Base-by-base conservation (phyloP, 2,113 vertebrate genomes). In the Lanius ludovicianus region DNA sequence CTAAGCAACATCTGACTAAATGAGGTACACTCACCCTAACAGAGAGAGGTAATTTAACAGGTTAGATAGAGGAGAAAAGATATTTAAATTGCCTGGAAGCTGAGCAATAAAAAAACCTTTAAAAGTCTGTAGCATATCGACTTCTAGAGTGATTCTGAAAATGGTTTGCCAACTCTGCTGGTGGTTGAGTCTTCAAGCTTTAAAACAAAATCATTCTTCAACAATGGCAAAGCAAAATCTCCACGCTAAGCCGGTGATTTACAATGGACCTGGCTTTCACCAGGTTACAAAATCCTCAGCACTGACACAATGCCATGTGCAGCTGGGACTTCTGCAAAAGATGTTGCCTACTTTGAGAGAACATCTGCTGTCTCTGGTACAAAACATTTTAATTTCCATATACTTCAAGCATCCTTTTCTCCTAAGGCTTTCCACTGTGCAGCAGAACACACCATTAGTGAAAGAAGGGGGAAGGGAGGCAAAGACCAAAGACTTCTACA, bases 11-110 rank as follows among this genome's bases (percentile, higher is more conserved):
- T 75, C 69, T 95, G 69, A 96, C 77, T 95, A 71, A 97, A 90
- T 47, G 55, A 92, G 93, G 73, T 52, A 87, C 5, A 19, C 90
- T 93, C 85, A 83, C 70, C 65, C 65, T 89, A 80, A 84, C 31
- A 91, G 37, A 94, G 49, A 89, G 42, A 67, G 60, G 79, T 77
- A 95, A 94, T 90, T 93, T 82, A 67, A 94, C 83, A 96, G 93
- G 93, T 95, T 93, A 96, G 87, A 84, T 27, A 84, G 35, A 82
- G 42, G 37, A 91, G 33, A 95, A 95, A 93, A 96, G 82, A 60
- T 63, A 91, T 82, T 94, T 86, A 94, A 95, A 95, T 96, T 95
- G 60, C 85, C 68, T 90, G 60, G 64, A 81, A 94, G 82, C 35
- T 35, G 19, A 90, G 79, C 50, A 90, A 88, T 74, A 88, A 63